Conservation (phyloP, 2,888 invertebrate genomes). For the Eulithis testata region DNA sequence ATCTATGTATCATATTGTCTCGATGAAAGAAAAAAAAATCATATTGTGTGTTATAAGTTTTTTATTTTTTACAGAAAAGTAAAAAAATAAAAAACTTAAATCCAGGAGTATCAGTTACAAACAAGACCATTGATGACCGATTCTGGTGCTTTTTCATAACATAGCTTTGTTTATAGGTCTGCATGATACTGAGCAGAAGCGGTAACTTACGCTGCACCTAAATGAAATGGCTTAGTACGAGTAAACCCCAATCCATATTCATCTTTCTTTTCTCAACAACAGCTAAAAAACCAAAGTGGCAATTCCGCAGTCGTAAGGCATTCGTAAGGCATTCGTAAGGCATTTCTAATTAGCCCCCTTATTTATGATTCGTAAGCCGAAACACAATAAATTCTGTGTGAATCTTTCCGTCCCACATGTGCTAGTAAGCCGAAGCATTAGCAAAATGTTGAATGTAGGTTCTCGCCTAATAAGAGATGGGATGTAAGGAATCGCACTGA, state of each 20-base stretch:
- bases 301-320: conserved; percentile 38
- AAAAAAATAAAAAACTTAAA: no score
- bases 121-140: no score
- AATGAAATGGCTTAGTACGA: no score
- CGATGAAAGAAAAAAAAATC: no score
- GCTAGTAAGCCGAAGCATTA: conserved; percentile 80
- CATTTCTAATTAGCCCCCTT: conserved; percentile 82
- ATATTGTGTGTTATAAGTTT: no score
- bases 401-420: conserved; percentile 84
- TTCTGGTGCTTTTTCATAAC: no score
- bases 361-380: conserved; percentile 84
- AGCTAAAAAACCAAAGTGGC: conserved; percentile 53
- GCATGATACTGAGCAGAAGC: no score
- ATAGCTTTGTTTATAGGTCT: no score
- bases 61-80: no score
- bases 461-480: conserved; percentile 82
- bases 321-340: conserved; percentile 64
- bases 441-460: conserved; percentile 82
- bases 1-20: no score
- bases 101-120: no score
- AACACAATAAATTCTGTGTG: conserved; percentile 80
- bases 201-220: no score
- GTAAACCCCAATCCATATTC: background rate
- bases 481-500: conserved; percentile 84
- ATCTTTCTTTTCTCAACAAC: background rate